phyloP scores from a whole-genome alignment of 2,113 vertebrate genomes.

The Alouatta palliata region DNA sequence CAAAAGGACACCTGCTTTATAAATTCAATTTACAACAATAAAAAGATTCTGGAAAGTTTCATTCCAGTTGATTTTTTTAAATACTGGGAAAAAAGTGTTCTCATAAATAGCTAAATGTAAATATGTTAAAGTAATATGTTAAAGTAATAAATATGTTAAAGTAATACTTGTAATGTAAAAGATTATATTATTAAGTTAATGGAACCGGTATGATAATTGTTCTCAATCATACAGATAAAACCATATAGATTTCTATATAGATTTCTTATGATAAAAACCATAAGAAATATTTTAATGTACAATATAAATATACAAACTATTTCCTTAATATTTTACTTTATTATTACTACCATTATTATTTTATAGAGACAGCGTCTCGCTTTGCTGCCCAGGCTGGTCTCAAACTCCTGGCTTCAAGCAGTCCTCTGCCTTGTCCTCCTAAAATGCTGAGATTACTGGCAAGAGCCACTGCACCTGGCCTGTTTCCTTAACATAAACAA shows the following conservation, averaged over 20 bases:
- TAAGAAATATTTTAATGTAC: background rate
- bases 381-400: no score
- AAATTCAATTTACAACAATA: constrained; percentile 1
- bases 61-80: background rate
- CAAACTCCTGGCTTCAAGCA: no score
- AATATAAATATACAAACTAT: background rate
- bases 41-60: background rate
- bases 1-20: background rate
- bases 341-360: no score
- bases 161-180: background rate
- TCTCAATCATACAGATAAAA: background rate
- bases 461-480: no score
- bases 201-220: background rate
- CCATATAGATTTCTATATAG: no score
- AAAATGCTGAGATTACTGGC: no score
- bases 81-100: background rate
- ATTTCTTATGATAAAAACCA: background rate
- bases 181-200: background rate
- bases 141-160: constrained; percentile 8
- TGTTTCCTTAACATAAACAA: background rate
- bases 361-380: no score
- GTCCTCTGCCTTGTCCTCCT: no score
- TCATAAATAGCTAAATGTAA: background rate
- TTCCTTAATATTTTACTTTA: constrained; percentile 12
- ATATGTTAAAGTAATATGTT: background rate